Evolutionary conservation across 2,888 invertebrate genomes (phyloP).

Genomic region (Machimus rusticus): DNA sequence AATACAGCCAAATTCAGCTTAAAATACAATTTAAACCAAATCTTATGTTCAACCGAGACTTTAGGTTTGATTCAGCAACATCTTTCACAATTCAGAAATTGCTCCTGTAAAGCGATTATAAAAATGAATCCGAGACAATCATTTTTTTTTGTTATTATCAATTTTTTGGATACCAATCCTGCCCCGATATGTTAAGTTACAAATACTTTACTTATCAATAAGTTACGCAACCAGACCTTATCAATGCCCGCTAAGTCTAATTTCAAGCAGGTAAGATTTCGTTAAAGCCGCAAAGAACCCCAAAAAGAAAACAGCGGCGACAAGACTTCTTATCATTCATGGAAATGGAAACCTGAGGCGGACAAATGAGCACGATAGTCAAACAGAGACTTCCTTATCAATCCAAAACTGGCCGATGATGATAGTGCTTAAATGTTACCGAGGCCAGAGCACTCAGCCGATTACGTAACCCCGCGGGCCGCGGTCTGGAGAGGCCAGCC

Average conservation of each 20-base stretch:
- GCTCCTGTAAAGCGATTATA: background rate
- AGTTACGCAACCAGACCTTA: background rate
- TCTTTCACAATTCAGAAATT: background rate
- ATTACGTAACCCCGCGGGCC: background rate
- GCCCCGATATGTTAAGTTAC: background rate
- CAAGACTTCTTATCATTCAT: background rate
- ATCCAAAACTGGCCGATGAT: background rate
- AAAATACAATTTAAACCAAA: no score
- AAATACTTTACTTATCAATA: background rate
- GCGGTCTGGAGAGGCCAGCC: background rate
- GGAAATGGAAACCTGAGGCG: background rate
- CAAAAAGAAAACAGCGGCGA: background rate
- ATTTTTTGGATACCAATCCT: background rate
- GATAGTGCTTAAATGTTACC: background rate
- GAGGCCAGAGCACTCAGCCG: conserved; percentile 2
- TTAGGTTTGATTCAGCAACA: no score
- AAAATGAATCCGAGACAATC: background rate
- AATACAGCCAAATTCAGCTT: background rate
- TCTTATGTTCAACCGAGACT: no score
- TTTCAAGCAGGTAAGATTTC: background rate
- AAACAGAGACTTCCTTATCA: conserved; percentile 20
- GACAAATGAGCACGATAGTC: background rate
- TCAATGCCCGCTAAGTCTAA: background rate
- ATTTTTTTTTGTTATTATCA: background rate
- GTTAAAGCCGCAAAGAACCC: background rate